A percentile compares a stretch with the other conserved stretches of the same genome.
phyloP scores from a whole-genome alignment of 2,888 invertebrate genomes.

The Macrosiphum euphorbiae region DNA sequence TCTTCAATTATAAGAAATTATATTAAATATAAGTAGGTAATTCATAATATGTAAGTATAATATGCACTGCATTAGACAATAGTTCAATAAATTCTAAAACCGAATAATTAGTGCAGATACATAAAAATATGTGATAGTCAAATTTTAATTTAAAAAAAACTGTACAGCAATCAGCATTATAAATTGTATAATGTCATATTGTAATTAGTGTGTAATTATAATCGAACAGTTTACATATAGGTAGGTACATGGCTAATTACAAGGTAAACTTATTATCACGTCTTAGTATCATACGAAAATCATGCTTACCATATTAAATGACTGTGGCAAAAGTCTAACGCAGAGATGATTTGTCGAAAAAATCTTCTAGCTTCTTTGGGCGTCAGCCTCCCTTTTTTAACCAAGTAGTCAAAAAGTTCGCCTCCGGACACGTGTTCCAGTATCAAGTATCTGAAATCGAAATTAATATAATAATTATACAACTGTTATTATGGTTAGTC shows the following conservation, averaged over 20 bases:
- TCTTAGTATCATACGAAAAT: neutral
- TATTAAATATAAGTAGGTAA: neutral
- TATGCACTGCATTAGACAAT: neutral
- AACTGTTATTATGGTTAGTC: too few relatives aligned
- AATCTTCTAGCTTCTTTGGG: constrained; percentile 97
- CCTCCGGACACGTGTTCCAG: constrained; percentile 99
- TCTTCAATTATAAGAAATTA: neutral
- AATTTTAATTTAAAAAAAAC: neutral
- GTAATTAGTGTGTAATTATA: neutral
- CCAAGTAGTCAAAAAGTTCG: constrained; percentile 98
- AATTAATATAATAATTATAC: neutral
- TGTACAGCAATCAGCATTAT: neutral
- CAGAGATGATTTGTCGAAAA: constrained; percentile 99
- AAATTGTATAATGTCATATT: neutral
- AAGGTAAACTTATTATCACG: neutral
- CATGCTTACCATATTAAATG: constrained; percentile 97
- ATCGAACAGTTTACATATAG: neutral
- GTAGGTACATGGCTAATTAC: neutral
- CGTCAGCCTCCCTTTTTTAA: constrained; percentile 97
- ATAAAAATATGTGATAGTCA: neutral
- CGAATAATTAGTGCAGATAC: neutral
- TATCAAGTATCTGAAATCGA: constrained; percentile 85
- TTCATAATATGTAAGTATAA: too few relatives aligned
- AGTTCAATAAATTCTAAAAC: neutral
- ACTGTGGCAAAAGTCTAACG: constrained; percentile 98